phyloP scores from a whole-genome alignment of 1,140 invertebrate genomes.

The Chironomus striatipennis region DNA sequence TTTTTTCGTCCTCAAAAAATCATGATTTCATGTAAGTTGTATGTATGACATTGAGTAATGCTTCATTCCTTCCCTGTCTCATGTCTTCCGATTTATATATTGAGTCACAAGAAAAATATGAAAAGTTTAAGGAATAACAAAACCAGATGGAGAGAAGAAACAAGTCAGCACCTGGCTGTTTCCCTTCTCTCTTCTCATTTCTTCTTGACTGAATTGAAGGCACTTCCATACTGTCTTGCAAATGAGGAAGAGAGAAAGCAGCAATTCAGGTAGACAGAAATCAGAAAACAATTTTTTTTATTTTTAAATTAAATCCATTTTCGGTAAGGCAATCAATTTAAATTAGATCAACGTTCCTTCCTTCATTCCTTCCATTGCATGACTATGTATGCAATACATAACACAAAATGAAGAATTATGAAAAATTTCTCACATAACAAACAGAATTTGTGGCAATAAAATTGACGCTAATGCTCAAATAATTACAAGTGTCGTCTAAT shows the following conservation, averaged over 20 bases:
- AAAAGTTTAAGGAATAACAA: background rate
- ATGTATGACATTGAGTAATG: background rate
- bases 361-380: background rate
- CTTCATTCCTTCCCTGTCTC: background rate
- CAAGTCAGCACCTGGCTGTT: background rate
- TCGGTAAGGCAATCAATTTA: background rate
- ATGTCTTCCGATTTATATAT: background rate
- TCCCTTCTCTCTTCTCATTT: background rate
- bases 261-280: background rate
- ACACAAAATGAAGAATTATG: background rate
- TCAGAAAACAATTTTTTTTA: background rate
- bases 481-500: conserved; percentile 8
- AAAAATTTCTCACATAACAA: background rate
- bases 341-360: background rate
- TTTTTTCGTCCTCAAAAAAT: background rate
- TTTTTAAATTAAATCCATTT: background rate
- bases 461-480: conserved; percentile 7
- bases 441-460: background rate
- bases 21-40: background rate
- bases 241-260: background rate
- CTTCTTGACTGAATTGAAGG: background rate
- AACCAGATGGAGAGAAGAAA: background rate
- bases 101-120: background rate
- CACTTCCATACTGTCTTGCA: background rate
- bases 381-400: background rate